A percentile compares a stretch with the other conserved stretches of the same genome.
phyloP scores from a whole-genome alignment of 2,113 vertebrate genomes.

The Entomyzon cyanotis region DNA sequence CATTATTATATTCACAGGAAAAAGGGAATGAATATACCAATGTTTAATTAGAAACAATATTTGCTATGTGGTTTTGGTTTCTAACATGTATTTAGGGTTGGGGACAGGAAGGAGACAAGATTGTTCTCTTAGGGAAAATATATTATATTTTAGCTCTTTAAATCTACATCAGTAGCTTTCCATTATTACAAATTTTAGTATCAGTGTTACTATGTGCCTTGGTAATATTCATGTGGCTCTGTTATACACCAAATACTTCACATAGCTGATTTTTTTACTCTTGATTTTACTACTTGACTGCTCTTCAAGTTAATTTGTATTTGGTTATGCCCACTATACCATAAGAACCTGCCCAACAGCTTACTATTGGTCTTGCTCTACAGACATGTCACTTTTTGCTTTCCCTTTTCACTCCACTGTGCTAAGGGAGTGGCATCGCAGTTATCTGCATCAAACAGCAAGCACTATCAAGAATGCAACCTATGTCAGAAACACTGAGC shows the following conservation, averaged over 20 bases:
- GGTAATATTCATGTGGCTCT: neutral
- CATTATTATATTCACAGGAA: neutral
- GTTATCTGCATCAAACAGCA: neutral
- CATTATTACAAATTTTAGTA: neutral
- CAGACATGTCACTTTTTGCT: neutral
- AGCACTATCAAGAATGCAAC: neutral
- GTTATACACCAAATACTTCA: neutral
- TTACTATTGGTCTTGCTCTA: neutral
- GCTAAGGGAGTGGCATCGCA: neutral
- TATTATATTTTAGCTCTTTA: neutral
- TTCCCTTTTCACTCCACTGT: neutral
- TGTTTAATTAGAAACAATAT: neutral
- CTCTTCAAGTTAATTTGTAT: neutral
- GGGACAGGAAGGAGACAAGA: neutral
- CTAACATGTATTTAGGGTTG: neutral
- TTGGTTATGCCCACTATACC: neutral
- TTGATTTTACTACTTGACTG: neutral
- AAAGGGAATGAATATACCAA: neutral
- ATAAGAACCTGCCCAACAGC: neutral
- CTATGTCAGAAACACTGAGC: neutral
- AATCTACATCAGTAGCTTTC: neutral
- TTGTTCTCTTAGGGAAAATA: neutral
- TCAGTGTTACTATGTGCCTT: neutral
- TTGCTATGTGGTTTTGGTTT: neutral
- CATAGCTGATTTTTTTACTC: rapidly evolving